Conservation (phyloP, 1,140 invertebrate species). For the Neuroterus valhalla region DNA sequence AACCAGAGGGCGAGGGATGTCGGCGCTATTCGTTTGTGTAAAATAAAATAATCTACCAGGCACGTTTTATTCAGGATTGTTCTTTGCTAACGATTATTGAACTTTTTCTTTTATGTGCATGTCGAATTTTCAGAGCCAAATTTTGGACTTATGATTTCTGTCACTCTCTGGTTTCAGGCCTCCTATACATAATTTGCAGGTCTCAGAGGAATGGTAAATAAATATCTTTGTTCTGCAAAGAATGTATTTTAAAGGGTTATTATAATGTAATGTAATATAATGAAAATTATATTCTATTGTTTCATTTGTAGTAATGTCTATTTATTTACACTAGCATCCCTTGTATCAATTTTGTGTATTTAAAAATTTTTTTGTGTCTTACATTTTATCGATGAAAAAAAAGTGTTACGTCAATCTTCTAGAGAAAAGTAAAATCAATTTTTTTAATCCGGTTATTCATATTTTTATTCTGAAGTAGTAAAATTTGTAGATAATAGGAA, state of each 20-base stretch:
- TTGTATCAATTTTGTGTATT: too few relatives aligned
- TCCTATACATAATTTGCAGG: slow-evolving; percentile 35
- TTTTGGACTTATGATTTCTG: neutral
- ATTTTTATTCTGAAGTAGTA: too few relatives aligned
- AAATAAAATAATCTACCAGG: neutral
- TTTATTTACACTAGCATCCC: slow-evolving; percentile 12
- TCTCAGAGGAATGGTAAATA: slow-evolving; percentile 47
- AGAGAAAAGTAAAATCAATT: too few relatives aligned
- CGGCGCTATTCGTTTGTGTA: neutral
- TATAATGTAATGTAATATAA: slow-evolving; percentile 28
- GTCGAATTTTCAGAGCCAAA: slow-evolving; percentile 22
- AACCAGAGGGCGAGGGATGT: slow-evolving; percentile 19
- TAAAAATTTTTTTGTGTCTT: too few relatives aligned
- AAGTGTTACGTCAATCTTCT: too few relatives aligned
- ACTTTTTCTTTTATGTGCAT: slow-evolving; percentile 14
- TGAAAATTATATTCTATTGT: slow-evolving; percentile 35
- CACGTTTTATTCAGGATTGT: neutral
- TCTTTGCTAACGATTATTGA: neutral
- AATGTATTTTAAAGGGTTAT: slow-evolving; percentile 10
- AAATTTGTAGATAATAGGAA: too few relatives aligned
- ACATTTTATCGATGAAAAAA: too few relatives aligned
- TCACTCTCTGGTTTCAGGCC: slow-evolving; percentile 11
- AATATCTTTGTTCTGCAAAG: neutral
- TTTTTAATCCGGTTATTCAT: too few relatives aligned
- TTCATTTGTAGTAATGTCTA: slow-evolving; percentile 34